These are phyloP conservation scores for Rhinoraja longicauda DNA, from an alignment of 2,797 vertebrate species.

Conservation along the genomic window DNA sequence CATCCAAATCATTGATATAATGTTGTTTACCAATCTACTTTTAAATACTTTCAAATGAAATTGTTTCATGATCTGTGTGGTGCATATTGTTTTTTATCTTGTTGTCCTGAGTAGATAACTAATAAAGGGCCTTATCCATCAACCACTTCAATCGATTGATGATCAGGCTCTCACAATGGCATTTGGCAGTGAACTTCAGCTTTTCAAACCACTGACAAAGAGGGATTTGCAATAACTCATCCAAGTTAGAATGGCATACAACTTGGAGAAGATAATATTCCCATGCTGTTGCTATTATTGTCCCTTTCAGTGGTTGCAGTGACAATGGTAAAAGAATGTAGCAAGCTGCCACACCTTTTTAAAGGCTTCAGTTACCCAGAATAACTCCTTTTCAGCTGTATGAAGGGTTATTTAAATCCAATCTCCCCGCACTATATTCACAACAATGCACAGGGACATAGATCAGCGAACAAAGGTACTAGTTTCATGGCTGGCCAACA, in stretches of 20 bases:
- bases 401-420: not conserved
- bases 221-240: not conserved
- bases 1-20: too few relatives aligned
- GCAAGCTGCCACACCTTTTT: not conserved
- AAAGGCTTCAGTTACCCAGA: slow-evolving; percentile 7
- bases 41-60: too few relatives aligned
- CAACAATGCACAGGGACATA: not conserved
- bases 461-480: not conserved
- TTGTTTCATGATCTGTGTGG: too few relatives aligned
- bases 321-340: not conserved
- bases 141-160: not conserved
- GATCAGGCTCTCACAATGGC: not conserved
- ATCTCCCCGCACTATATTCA: not conserved
- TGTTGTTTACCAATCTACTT: too few relatives aligned
- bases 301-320: not conserved
- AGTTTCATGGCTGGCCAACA: not conserved
- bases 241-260: not conserved
- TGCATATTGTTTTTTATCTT: too few relatives aligned
- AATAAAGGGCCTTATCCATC: not conserved
- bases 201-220: not conserved
- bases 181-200: not conserved
- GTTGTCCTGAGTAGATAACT: too few relatives aligned
- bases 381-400: not conserved
- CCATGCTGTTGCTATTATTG: not conserved
- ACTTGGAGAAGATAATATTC: not conserved